A percentile compares a stretch with the other conserved stretches of the same genome.
phyloP scores from a whole-genome alignment of 2,797 vertebrate genomes.

The Erithacus rubecula region DNA sequence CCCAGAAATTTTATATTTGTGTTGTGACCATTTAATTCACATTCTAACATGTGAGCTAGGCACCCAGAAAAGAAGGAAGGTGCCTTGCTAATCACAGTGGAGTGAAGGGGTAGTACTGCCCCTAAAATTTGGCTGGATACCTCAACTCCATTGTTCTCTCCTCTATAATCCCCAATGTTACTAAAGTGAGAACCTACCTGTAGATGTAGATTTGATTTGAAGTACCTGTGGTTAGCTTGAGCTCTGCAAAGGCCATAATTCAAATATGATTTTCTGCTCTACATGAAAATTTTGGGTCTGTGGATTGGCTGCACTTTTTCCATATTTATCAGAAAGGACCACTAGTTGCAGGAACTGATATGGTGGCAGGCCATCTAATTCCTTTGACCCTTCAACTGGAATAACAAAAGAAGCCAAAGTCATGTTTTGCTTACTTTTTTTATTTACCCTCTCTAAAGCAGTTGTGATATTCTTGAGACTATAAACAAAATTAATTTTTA shows the following conservation, averaged over 20 bases:
- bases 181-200: not conserved
- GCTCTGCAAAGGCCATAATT: not conserved
- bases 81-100: not conserved
- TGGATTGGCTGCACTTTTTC: not conserved
- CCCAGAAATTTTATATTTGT: not conserved
- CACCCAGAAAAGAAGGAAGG: not conserved
- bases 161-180: not conserved
- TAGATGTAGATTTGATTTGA: not conserved
- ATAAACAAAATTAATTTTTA: not conserved
- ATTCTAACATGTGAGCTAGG: not conserved
- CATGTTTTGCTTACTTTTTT: not conserved
- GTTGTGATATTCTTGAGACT: not conserved
- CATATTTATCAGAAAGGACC: not conserved
- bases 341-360: not conserved
- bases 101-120: not conserved
- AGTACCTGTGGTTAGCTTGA: not conserved
- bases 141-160: accelerated
- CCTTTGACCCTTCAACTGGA: not conserved
- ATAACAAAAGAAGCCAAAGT: not conserved
- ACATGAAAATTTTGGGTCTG: not conserved
- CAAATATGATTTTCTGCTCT: not conserved
- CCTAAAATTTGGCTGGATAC: not conserved
- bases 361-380: not conserved
- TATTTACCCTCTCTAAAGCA: not conserved
- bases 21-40: not conserved